These are phyloP conservation scores for Tachycineta bicolor DNA, from an alignment of 2,113 vertebrate species.

Conservation along the genomic window DNA sequence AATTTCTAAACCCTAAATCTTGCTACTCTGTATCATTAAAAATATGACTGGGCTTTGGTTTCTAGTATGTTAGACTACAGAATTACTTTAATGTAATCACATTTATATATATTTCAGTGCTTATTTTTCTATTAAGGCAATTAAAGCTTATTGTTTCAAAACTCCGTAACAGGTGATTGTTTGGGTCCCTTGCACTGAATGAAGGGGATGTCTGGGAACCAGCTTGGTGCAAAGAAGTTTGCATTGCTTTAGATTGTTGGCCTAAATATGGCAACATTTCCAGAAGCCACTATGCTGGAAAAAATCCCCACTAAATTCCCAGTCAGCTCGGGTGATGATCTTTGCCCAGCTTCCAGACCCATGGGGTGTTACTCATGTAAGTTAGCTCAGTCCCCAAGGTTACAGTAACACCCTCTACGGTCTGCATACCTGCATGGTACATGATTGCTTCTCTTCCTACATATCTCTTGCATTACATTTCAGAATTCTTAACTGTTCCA, in stretches of 20 bases:
- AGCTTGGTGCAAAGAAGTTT: not conserved
- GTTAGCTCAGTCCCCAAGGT: not conserved
- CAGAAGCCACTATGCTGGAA: not conserved
- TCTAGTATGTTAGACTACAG: constrained; percentile 65
- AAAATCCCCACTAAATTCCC: not conserved
- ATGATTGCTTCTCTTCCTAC: not conserved
- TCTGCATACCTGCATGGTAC: not conserved
- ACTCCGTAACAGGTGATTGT: constrained; percentile 59
- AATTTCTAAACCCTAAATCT: constrained; percentile 11
- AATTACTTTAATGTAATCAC: constrained; percentile 69
- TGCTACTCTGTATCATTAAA: constrained; percentile 52
- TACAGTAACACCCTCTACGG: not conserved
- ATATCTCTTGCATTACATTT: not conserved
- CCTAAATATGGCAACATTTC: not conserved
- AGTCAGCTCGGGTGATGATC: not conserved
- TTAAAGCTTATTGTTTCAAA: constrained; percentile 74
- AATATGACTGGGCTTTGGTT: constrained; percentile 47
- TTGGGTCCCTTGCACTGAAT: constrained; percentile 52
- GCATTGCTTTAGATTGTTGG: not conserved
- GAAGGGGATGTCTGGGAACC: constrained; percentile 14
- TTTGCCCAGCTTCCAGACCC: not conserved
- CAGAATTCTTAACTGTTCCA: not conserved
- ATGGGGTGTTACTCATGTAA: not conserved
- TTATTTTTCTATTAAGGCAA: constrained; percentile 73
- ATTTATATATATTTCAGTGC: constrained; percentile 73